These are phyloP conservation scores for Rhagonycha lutea DNA, from an alignment of 2,888 invertebrate genomes.

Conservation along the genomic window DNA sequence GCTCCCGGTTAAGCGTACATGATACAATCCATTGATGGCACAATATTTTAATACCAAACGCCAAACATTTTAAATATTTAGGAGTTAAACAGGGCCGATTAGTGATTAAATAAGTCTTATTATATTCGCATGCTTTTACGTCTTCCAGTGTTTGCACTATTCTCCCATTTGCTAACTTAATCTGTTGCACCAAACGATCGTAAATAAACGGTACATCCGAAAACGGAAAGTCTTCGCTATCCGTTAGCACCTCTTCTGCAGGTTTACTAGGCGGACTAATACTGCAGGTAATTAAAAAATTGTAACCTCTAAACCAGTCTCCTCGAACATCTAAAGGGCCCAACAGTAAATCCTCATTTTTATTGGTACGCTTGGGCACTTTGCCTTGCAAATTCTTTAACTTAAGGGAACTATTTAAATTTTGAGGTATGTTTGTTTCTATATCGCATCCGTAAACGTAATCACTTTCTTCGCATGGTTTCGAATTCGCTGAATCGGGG, in stretches of 20 bases:
- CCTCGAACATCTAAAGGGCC: slow-evolving; percentile 60
- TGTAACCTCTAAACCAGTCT: slow-evolving; percentile 60
- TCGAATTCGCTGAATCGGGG: not conserved
- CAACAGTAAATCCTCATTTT: slow-evolving; percentile 57
- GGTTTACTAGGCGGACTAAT: slow-evolving; percentile 42
- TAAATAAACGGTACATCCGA: slow-evolving; percentile 57
- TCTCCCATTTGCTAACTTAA: slow-evolving; percentile 66
- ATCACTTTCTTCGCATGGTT: not conserved
- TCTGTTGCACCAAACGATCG: slow-evolving; percentile 63
- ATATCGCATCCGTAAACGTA: slow-evolving; percentile 59
- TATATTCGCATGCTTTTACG: slow-evolving; percentile 59
- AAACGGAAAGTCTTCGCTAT: slow-evolving; percentile 62
- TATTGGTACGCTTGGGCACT: slow-evolving; percentile 57
- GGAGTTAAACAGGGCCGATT: slow-evolving; percentile 74
- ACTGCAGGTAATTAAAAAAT: slow-evolving; percentile 64
- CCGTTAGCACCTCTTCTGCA: slow-evolving; percentile 57
- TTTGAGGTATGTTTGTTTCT: slow-evolving; percentile 34
- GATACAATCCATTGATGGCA: slow-evolving; percentile 74
- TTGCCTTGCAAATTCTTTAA: slow-evolving; percentile 60
- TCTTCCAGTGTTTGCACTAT: slow-evolving; percentile 59
- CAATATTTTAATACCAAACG: slow-evolving; percentile 66
- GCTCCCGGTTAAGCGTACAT: slow-evolving; percentile 58
- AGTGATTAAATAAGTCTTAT: slow-evolving; percentile 64
- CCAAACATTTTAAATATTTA: slow-evolving; percentile 74
- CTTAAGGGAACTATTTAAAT: slow-evolving; percentile 35